phyloP scores from a whole-genome alignment of 2,113 vertebrate species.

The Rhinoderma darwinii region DNA sequence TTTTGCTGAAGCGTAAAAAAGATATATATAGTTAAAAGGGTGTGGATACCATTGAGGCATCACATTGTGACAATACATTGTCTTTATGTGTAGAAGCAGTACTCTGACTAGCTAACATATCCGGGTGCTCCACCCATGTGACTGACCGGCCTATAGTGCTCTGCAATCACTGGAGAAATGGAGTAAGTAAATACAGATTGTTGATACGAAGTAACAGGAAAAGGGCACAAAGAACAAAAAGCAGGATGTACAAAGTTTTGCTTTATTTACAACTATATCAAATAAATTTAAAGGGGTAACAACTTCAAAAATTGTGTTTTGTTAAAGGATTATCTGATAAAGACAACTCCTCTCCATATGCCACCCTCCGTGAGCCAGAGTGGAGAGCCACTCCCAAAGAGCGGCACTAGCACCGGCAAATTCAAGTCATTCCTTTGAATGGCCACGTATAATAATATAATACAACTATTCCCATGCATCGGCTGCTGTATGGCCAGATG shows the following conservation, averaged over 20 bases:
- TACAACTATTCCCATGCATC: too few relatives aligned
- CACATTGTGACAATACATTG: neutral
- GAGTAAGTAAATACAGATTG: constrained; percentile 9
- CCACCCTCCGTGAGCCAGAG: too few relatives aligned
- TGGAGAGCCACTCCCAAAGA: too few relatives aligned
- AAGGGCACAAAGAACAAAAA: constrained; percentile 33
- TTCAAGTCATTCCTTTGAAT: too few relatives aligned
- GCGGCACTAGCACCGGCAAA: too few relatives aligned
- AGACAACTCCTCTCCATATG: too few relatives aligned
- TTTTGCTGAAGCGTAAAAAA: neutral
- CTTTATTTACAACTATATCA: neutral
- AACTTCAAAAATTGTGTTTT: too few relatives aligned
- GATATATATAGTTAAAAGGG: neutral
- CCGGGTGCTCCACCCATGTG: constrained; percentile 1
- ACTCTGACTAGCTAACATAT: neutral
- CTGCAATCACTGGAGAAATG: neutral
- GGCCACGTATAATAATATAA: too few relatives aligned
- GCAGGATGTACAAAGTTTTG: constrained; percentile 21
- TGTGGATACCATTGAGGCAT: neutral
- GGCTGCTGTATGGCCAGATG: too few relatives aligned
- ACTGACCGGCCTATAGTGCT: too few relatives aligned
- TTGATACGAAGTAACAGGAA: constrained; percentile 30
- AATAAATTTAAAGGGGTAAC: neutral
- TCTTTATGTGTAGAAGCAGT: neutral
- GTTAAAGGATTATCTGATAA: too few relatives aligned